Conservation (phyloP, 2,797 vertebrate species). For the Poeciliopsis paucimaculata region DNA sequence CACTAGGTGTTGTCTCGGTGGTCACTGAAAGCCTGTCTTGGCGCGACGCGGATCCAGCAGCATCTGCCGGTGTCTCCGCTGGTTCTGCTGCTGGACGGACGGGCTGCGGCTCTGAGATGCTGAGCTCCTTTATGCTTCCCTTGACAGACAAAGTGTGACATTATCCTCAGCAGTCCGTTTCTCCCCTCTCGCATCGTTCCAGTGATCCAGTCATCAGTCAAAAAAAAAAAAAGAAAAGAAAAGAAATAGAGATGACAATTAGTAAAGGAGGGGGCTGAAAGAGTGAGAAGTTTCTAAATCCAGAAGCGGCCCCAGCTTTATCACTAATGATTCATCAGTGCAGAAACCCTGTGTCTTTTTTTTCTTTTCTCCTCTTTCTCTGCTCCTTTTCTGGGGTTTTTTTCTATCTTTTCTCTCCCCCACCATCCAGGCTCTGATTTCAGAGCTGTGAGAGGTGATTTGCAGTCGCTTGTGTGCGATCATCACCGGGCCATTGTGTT, state of each 20-base stretch:
- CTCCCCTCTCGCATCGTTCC: slow-evolving; percentile 59
- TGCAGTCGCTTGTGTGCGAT: slow-evolving; percentile 70
- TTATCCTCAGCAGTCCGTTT: slow-evolving; percentile 53
- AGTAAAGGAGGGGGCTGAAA: slow-evolving; percentile 62
- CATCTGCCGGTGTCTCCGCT: not conserved
- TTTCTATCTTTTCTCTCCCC: slow-evolving; percentile 34
- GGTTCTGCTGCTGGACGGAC: slow-evolving; percentile 11
- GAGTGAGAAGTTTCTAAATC: slow-evolving; percentile 81
- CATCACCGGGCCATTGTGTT: slow-evolving; percentile 75
- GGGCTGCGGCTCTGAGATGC: slow-evolving; percentile 27
- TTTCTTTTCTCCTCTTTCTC: slow-evolving; percentile 32
- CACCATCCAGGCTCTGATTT: slow-evolving; percentile 68
- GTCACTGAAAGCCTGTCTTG: not conserved
- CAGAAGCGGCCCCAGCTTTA: slow-evolving; percentile 72
- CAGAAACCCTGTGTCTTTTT: slow-evolving; percentile 62
- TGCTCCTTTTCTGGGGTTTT: slow-evolving; percentile 22
- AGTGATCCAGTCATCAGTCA: slow-evolving; percentile 74
- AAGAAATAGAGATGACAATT: slow-evolving; percentile 69
- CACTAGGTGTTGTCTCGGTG: slow-evolving; percentile 2
- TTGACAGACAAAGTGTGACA: slow-evolving; percentile 66
- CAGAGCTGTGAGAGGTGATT: slow-evolving; percentile 68
- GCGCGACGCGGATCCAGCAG: not conserved
- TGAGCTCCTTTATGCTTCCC: slow-evolving; percentile 51
- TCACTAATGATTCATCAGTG: slow-evolving; percentile 78
- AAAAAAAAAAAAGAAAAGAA: slow-evolving; percentile 29